Conservation (phyloP, 2,888 invertebrate genomes). For the Odontocolon sp. region DNA sequence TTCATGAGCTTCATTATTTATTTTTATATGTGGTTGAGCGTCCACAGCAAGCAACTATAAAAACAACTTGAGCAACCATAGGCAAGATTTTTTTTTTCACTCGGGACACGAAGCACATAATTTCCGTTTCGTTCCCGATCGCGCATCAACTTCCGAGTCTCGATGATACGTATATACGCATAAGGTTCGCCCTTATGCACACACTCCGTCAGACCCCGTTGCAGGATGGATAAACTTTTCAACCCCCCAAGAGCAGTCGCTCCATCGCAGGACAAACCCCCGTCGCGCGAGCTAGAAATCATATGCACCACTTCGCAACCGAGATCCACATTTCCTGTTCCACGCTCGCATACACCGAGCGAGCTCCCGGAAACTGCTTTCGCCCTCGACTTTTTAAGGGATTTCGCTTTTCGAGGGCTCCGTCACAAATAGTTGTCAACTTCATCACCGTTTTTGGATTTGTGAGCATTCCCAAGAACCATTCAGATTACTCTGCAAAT, state of each 20-base stretch:
- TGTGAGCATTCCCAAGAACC: neutral
- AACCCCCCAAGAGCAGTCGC: constrained; percentile 24
- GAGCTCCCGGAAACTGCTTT: constrained; percentile 63
- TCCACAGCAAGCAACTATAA: too few relatives aligned
- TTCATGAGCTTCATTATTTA: too few relatives aligned
- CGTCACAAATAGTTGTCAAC: neutral
- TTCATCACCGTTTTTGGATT: constrained; percentile 20
- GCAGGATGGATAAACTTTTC: constrained; percentile 45
- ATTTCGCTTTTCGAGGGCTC: neutral
- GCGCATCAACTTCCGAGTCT: constrained; percentile 10
- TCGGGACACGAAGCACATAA: constrained; percentile 1
- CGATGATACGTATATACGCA: neutral
- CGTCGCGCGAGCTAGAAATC: constrained; percentile 64
- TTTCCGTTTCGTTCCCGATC: constrained; percentile 28
- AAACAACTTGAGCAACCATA: too few relatives aligned
- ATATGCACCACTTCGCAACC: constrained; percentile 74
- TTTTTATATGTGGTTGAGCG: too few relatives aligned
- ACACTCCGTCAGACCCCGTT: neutral
- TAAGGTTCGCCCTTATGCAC: neutral
- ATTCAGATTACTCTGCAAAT: neutral
- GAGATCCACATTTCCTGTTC: constrained; percentile 73
- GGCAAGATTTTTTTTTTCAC: neutral
- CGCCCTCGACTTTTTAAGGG: constrained; percentile 54
- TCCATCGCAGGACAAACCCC: constrained; percentile 17
- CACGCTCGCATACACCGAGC: constrained; percentile 60